phyloP scores from a whole-genome alignment of 1,140 invertebrate species.

The Ceratoteleas bidentatus region DNA sequence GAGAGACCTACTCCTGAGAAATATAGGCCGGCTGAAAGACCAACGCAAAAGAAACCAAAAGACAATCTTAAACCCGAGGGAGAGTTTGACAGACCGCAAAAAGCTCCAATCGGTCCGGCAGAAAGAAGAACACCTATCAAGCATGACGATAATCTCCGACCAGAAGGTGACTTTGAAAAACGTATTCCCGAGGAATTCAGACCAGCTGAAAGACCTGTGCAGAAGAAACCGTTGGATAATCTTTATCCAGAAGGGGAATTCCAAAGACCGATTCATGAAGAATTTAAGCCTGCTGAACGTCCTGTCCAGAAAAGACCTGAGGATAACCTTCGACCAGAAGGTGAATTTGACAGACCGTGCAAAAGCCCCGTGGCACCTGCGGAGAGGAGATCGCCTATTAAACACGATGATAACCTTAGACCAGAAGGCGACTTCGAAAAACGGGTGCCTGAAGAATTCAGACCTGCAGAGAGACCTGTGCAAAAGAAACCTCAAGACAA shows the following conservation, averaged over 20 bases:
- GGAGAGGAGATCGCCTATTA: too few relatives aligned
- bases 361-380: too few relatives aligned
- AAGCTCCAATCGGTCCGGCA: too few relatives aligned
- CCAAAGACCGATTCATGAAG: constrained; percentile 76
- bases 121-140: too few relatives aligned
- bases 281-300: constrained; percentile 80
- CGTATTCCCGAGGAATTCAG: not conserved
- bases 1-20: too few relatives aligned
- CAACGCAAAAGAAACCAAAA: too few relatives aligned
- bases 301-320: constrained; percentile 80
- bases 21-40: too few relatives aligned
- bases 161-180: constrained; percentile 6
- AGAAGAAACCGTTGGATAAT: constrained; percentile 83
- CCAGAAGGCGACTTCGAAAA: constrained; percentile 84
- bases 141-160: too few relatives aligned
- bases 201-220: constrained; percentile 81
- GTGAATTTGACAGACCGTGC: not conserved
- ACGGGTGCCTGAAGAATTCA: constrained; percentile 60
- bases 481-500: constrained; percentile 82
- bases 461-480: constrained; percentile 5
- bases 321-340: constrained; percentile 77
- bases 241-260: constrained; percentile 69
- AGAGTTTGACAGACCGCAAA: too few relatives aligned
- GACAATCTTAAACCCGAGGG: too few relatives aligned
- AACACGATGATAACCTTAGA: constrained; percentile 81